Evolutionary conservation across 2,797 vertebrate species (phyloP).

Genomic region (Acomys russatus): DNA sequence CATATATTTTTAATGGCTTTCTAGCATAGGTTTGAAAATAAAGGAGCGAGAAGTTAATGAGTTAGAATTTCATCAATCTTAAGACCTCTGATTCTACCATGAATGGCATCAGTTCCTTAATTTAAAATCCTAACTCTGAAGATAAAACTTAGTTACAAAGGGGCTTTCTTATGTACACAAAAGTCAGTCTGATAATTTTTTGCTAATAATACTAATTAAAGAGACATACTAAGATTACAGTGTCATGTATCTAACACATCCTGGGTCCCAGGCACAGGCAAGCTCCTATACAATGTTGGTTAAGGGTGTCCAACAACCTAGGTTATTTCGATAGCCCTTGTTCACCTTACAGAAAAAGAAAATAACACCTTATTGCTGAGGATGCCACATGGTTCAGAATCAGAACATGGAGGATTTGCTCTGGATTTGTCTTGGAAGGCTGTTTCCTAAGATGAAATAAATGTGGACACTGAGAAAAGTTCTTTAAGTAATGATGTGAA

Average conservation of each 20-base stretch:
- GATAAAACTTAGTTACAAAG: background rate
- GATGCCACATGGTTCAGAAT: background rate
- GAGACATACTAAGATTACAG: background rate
- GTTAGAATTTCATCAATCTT: background rate
- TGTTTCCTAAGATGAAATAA: background rate
- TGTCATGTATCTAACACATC: background rate
- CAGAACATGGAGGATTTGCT: background rate
- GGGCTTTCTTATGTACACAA: background rate
- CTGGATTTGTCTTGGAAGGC: background rate
- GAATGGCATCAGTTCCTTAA: conserved; percentile 38
- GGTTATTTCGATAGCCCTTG: background rate
- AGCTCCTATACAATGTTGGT: background rate
- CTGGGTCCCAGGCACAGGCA: no score
- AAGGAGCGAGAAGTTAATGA: background rate
- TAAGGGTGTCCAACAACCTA: background rate
- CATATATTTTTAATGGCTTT: background rate
- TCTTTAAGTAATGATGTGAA: background rate
- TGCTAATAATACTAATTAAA: background rate
- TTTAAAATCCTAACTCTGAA: background rate
- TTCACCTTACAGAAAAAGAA: background rate
- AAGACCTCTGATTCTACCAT: conserved; percentile 2
- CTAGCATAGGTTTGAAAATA: background rate
- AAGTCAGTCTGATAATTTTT: background rate
- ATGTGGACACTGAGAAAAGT: background rate
- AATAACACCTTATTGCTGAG: background rate